phyloP scores from a whole-genome alignment of 2,113 vertebrate species.

The Indicator maculatus region DNA sequence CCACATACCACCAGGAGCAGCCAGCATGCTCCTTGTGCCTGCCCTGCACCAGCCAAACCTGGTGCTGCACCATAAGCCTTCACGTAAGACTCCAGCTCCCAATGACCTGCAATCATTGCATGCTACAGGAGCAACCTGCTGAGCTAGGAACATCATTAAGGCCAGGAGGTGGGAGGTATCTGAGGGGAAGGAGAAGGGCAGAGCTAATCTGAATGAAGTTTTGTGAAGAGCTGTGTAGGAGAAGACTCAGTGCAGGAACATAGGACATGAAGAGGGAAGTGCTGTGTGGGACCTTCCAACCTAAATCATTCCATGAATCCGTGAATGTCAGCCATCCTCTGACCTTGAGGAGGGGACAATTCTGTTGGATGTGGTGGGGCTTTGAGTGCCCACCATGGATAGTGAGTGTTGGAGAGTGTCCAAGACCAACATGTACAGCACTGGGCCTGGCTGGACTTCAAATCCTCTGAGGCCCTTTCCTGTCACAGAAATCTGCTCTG shows the following conservation, averaged over 20 bases:
- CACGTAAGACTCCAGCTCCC: background rate
- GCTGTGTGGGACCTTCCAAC: background rate
- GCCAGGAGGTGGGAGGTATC: slow-evolving; percentile 42
- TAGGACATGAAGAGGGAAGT: background rate
- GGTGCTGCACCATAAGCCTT: background rate
- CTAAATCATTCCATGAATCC: too few species aligned
- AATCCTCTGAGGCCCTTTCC: background rate
- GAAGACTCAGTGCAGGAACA: background rate
- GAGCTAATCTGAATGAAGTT: background rate
- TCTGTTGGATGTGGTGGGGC: background rate
- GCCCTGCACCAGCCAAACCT: background rate
- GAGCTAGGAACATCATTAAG: background rate
- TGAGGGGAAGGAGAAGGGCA: background rate
- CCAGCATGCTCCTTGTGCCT: background rate
- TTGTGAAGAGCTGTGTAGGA: background rate
- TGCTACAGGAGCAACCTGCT: background rate
- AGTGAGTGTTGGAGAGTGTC: background rate
- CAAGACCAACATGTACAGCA: background rate
- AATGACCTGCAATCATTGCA: background rate
- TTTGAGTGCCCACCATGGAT: background rate
- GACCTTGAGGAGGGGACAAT: background rate
- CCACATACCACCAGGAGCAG: background rate
- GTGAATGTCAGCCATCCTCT: background rate
- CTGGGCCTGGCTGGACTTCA: background rate
- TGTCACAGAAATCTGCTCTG: background rate